phyloP scores from a whole-genome alignment of 2,113 vertebrate genomes.

The Sylvicapra grimmia region DNA sequence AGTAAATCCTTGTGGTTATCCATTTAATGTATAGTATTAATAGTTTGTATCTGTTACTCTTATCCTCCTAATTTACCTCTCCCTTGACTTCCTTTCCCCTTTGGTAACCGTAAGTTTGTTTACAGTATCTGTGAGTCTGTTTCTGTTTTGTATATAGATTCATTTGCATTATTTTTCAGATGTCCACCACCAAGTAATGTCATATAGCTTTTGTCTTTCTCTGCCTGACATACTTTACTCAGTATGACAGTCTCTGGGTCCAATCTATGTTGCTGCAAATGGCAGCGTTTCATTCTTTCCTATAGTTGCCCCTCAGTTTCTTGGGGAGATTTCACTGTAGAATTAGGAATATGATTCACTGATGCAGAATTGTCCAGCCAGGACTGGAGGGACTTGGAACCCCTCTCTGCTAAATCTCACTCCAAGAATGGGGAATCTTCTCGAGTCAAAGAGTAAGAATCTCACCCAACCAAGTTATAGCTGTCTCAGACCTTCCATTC shows the following conservation, averaged over 20 bases:
- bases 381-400: neutral
- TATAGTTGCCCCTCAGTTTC: neutral
- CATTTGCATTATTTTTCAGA: neutral
- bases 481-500: neutral
- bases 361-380: neutral
- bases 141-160: neutral
- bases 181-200: neutral
- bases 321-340: neutral
- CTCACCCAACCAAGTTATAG: rapidly evolving
- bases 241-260: neutral
- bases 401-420: neutral
- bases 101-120: neutral
- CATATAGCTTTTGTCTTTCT: neutral
- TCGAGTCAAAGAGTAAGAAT: neutral
- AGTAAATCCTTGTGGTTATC: neutral
- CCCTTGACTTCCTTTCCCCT: neutral
- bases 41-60: neutral
- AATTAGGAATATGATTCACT: neutral
- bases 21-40: neutral
- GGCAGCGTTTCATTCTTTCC: neutral
- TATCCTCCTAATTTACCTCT: neutral
- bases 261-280: neutral
- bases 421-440: neutral
- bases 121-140: neutral
- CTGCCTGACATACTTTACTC: neutral